Conservation (phyloP, 1,140 invertebrate species). For the Drosophila repletoides region DNA sequence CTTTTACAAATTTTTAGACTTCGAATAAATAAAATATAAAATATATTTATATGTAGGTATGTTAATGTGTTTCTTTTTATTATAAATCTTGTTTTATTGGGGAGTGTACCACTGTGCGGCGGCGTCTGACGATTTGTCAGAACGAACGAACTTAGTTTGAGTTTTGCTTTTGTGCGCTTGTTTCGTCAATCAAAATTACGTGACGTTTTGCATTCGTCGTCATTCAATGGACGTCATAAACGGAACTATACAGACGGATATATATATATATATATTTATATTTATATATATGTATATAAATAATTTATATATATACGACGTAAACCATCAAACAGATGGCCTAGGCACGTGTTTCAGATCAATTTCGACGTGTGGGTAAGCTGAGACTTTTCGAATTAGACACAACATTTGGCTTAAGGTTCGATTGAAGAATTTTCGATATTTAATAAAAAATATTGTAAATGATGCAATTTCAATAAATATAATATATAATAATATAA, state of each 20-base stretch:
- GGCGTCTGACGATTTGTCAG: slow-evolving; percentile 63
- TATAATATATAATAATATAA: too few relatives aligned
- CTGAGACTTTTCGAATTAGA: neutral
- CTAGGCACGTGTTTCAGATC: slow-evolving; percentile 12
- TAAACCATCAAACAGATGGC: neutral
- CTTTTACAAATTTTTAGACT: too few relatives aligned
- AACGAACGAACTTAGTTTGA: slow-evolving; percentile 48
- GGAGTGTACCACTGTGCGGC: too few relatives aligned
- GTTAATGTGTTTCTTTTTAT: too few relatives aligned
- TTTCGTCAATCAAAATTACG: slow-evolving; percentile 80
- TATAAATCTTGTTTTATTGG: too few relatives aligned
- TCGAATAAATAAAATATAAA: too few relatives aligned
- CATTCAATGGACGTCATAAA: slow-evolving; percentile 29
- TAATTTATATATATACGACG: neutral
- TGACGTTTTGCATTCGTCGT: slow-evolving; percentile 50
- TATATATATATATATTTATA: neutral
- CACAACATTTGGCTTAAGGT: neutral
- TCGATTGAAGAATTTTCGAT: neutral
- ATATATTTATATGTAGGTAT: too few relatives aligned
- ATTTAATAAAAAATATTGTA: too few relatives aligned
- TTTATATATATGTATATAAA: neutral
- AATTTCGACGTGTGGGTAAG: neutral
- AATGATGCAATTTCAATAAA: too few relatives aligned
- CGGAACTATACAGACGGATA: neutral
- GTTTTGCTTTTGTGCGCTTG: slow-evolving; percentile 49